Base-by-base conservation (phyloP, 2,113 vertebrate genomes). In the Pseudopipra pipra region DNA sequence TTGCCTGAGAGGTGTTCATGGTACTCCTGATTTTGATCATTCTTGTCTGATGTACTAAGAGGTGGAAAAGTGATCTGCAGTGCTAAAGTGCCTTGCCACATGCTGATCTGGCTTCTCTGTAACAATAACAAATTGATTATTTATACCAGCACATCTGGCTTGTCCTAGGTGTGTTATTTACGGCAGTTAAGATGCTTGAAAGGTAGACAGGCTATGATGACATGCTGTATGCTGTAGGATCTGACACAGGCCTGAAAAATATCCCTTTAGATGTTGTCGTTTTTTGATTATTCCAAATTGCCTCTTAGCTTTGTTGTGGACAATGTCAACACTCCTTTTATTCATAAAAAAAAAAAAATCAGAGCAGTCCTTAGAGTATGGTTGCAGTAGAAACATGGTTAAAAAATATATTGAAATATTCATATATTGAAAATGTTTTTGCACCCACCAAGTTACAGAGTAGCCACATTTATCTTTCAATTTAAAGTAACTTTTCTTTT, bases 141-240 rank as follows among this genome's bases (percentile, higher is more conserved):
- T 83, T 52, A 31, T 84, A 43, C 22, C 51, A 83, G 41, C 79
- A 87, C 88, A 90, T 90, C 81, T 96, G 86, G 71, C 73, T 92
- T 73, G 63, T 71, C 58, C 65, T 84, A 35, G 5, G 16, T 13
- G 4, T 43, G 87, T 93, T 95, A 80, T 92, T 96, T 85, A 75
- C 24, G 52, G 35, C 5, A 3, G 56, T 87, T 87, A 80, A 76
- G 71, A 80, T 80, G 87, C 41, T 46, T 67, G 74, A 89, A 71
- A 84, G 52, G 72, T 68, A 63, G 68, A 58, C 55, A 51, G 33
- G 33, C 61, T 90, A 44, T 51, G 46, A 81, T 56, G 67, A 28
- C 22, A 25, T 31, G 37, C 14, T 87, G 5, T 79, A 17, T 71
- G 27, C 52, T 66, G 33, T 21, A 89, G 11, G 37, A 58, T 75